A percentile compares a stretch with the other conserved stretches of the same genome.
Conservation (phyloP, 2,113 vertebrate genomes). For the Symphodus melops region DNA sequence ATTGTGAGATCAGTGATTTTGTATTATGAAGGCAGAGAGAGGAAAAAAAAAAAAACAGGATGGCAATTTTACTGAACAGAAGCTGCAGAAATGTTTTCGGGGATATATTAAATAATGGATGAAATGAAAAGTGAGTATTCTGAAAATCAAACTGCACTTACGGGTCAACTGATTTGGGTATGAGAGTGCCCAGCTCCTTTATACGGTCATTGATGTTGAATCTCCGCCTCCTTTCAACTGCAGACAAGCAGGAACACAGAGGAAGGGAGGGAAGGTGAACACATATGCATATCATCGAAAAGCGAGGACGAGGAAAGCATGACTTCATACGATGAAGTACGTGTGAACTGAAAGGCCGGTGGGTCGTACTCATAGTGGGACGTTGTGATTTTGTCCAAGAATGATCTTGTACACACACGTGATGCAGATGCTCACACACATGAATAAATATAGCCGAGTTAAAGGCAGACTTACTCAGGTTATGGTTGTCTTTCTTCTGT, state of each 20-base stretch:
- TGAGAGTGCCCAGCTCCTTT: constrained; percentile 92
- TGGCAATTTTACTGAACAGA: not conserved
- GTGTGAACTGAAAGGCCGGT: too few species aligned
- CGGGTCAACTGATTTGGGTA: constrained; percentile 92
- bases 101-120: not conserved
- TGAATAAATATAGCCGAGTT: not conserved
- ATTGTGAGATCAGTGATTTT: constrained; percentile 1
- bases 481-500: constrained; percentile 96
- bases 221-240: constrained; percentile 92
- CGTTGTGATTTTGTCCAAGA: not conserved
- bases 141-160: constrained; percentile 75
- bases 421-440: not conserved
- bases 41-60: not conserved
- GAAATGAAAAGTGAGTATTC: not conserved
- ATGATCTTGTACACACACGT: not conserved
- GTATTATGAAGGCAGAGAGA: not conserved
- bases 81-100: not conserved
- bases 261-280: not conserved
- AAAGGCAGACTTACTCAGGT: constrained; percentile 87
- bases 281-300: not conserved
- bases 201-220: constrained; percentile 97
- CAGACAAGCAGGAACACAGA: not conserved
- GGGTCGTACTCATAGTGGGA: not conserved
- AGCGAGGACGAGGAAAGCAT: not conserved
- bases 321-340: not conserved